Conservation (phyloP, 35 echinoderm and acorn worm species). For the Apostichopus japonicus region DNA sequence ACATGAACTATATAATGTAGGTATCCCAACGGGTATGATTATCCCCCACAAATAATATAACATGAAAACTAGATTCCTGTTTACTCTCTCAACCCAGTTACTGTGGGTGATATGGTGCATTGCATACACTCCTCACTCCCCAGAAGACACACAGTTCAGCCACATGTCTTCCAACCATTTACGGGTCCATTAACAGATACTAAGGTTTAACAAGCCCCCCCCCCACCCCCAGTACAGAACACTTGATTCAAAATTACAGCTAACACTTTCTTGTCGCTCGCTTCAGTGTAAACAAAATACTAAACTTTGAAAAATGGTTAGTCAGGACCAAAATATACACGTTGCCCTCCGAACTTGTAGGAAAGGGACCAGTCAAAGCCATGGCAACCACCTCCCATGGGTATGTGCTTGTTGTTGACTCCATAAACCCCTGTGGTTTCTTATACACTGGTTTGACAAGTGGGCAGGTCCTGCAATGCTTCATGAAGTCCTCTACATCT, state of each 20-base stretch:
- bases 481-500: neutral
- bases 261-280: neutral
- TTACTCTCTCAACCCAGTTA: conserved; percentile 42
- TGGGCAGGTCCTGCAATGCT: neutral
- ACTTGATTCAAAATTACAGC: neutral
- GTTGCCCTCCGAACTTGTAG: neutral
- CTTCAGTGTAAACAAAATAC: neutral
- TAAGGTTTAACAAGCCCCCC: neutral
- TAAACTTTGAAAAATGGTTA: conserved; percentile 8
- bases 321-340: neutral
- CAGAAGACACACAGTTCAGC: conserved; percentile 20
- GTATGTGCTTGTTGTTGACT: neutral
- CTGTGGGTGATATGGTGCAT: conserved; percentile 22
- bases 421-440: conserved; percentile 32
- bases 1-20: conserved; percentile 18
- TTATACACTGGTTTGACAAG: neutral
- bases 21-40: conserved; percentile 26
- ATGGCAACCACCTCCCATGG: conserved; percentile 32
- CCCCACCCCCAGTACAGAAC: neutral
- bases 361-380: conserved; percentile 20
- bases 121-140: conserved; percentile 8
- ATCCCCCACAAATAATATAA: neutral
- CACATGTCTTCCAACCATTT: conserved; percentile 4
- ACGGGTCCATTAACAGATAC: conserved; percentile 1
- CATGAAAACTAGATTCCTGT: conserved; percentile 38